Base-by-base conservation (phyloP, 2,113 vertebrate genomes). In the Sinocyclocheilus rhinocerous region DNA sequence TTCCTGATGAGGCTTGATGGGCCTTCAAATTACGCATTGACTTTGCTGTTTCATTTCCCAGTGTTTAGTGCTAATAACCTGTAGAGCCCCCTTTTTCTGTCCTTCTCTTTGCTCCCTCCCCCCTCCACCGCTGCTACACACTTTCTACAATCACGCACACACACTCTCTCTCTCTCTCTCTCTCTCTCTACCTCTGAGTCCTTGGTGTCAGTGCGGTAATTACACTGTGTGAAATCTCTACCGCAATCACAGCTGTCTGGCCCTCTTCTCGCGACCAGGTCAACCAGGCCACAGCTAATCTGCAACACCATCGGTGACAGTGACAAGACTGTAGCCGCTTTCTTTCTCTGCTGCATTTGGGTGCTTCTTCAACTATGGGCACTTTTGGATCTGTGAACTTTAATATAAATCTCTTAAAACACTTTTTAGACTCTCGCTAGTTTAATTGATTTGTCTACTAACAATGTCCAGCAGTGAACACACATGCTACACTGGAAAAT, bases 51-150 rank as follows among this genome's bases (percentile, higher is more conserved):
- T 96, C 96, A 96, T 96, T 96, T 95, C 95, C 95, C 93, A 95
- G 95, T 97, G 96, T 97, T 97, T 96, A 97, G 96, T 95, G 95
- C 96, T 97, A 97, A 97, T 97, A 97, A 97, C 96, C 96, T 97
- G 96, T 96, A 96, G 96, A 96, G 95, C 94, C 95, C 95, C 79
- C 76, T 79, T 83, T 83, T 85, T 85, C 95, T 96, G 95, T 96
- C 93, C 95, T 95, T 95, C 95, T 96, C 95, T 55, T 48, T 65
- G 95, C 94, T 94, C 94, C 76, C 94, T 95, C 87, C 95, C 95
- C 93, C 50, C 94, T 96, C 95, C 95, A 95, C 42, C 39, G 48
- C 36, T 95, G 57, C 81, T 16, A 84, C 42, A 55, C 63, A 81
- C 39, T 65, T 83, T 70, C 50, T 63, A 76, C 81, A 75, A 24